Evolutionary conservation across 1,140 invertebrate genomes (phyloP), one percentile per base, ranked within the genome.

Genomic region (Brachystomella parvula): DNA sequence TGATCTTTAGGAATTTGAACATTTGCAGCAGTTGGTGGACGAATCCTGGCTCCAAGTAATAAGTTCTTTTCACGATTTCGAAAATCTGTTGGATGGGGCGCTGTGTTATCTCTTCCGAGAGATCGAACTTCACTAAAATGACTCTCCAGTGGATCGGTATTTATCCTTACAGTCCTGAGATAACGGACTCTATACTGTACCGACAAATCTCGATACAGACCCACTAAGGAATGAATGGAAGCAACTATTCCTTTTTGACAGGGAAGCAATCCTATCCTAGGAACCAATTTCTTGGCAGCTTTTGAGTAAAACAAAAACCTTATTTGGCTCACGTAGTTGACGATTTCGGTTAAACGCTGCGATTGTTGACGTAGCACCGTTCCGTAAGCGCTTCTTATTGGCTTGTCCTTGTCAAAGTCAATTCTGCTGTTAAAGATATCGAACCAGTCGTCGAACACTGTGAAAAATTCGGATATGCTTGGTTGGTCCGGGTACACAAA

Each of bases 121-220:
- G 49, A 53, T 24, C 49, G 12, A 6, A 53, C 24, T 24, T 15
- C 24, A 15, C 12, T 17, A 24, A 53, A 53, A 9, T 17, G 6
- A 15, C 9, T 15, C 24, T 53, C 49, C 12, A 53, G 21, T 17
- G 15, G 24, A 26, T 53, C 49, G 3, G 12, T 12, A 24, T 53
- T 53, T 19, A 53, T 26, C 21, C 49, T 53, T 19, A 12, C 3
- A 24, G 15, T 26, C 6, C 12, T 12, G 6, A 53, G 12, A 24
- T 53, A 53, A 9, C 9, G 6, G 9, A 53, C 3, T 15, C 24
- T 24, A 26, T 17, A 53, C 24, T 53, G 12, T 70, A 67, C 68
- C 68, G 69, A 47, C 63, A 74, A 71, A 70, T 39, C 47, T 12
- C 53, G n/a, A n/a, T n/a, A 67, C 60, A 47, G 75, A 53, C 24